Percentiles rank a stretch among this genome's conserved stretches.
These are phyloP conservation scores for Chiloscyllium punctatum DNA, from an alignment of 2,797 vertebrate species.

Conservation along the genomic window DNA sequence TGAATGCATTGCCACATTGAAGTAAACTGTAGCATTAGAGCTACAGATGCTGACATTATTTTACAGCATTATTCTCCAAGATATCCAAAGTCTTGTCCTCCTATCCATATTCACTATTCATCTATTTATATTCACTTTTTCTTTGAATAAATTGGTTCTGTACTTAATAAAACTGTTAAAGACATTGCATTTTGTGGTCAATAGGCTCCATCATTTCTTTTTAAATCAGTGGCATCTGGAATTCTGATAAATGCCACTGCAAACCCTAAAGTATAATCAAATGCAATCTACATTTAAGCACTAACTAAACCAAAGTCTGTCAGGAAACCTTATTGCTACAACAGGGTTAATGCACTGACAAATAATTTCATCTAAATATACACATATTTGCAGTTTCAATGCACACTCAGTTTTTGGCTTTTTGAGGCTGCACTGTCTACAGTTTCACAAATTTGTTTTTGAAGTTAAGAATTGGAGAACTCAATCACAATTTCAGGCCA, in stretches of 20 bases:
- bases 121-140: not conserved
- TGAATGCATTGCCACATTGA: not conserved
- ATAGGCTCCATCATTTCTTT: not conserved
- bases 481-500: not conserved
- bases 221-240: not conserved
- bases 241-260: not conserved
- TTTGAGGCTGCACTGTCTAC: not conserved
- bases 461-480: not conserved
- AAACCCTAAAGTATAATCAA: not conserved
- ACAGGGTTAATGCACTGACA: not conserved
- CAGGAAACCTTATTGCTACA: not conserved
- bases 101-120: not conserved
- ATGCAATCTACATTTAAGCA: not conserved
- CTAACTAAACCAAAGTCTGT: not conserved
- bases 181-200: not conserved
- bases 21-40: not conserved
- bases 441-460: not conserved
- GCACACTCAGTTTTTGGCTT: not conserved
- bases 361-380: not conserved
- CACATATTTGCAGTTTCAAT: not conserved
- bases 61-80: not conserved
- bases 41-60: not conserved
- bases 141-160: not conserved
- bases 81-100: not conserved
- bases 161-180: not conserved